Conservation (phyloP, 2,113 vertebrate genomes). For the Oncorhynchus gorbuscha region DNA sequence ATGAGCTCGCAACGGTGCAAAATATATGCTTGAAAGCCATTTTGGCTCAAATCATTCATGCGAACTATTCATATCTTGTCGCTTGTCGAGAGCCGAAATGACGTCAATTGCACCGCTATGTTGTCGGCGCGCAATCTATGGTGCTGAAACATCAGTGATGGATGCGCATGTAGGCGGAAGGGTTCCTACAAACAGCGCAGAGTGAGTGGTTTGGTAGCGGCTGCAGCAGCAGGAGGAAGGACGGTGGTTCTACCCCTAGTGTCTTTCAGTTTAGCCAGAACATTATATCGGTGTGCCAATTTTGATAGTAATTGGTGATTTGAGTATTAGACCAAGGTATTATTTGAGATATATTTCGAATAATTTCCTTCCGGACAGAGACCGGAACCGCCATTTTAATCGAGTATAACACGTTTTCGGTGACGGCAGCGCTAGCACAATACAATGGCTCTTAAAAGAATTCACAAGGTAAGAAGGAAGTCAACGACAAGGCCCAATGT, state of each 20-base stretch:
- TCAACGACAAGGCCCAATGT: slow-evolving; percentile 67
- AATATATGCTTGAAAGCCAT: slow-evolving; percentile 43
- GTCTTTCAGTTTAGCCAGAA: slow-evolving; percentile 75
- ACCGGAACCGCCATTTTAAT: slow-evolving; percentile 74
- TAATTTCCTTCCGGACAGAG: slow-evolving; percentile 53
- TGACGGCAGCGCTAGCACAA: slow-evolving; percentile 80
- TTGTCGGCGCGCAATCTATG: slow-evolving; percentile 16
- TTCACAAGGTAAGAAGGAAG: slow-evolving; percentile 90
- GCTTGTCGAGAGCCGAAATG: slow-evolving; percentile 44
- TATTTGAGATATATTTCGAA: slow-evolving; percentile 51
- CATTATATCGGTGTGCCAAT: slow-evolving; percentile 45
- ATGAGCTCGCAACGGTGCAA: slow-evolving; percentile 27
- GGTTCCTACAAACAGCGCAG: background rate
- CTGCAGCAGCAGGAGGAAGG: slow-evolving; percentile 81
- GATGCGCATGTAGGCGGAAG: too few species aligned
- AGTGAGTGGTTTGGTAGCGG: slow-evolving; percentile 77
- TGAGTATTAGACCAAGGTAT: slow-evolving; percentile 43
- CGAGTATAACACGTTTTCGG: slow-evolving; percentile 73
- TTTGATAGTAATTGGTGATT: slow-evolving; percentile 38
- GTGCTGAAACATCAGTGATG: background rate
- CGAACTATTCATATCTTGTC: background rate
- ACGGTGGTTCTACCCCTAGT: slow-evolving; percentile 71
- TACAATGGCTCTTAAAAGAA: slow-evolving; percentile 92
- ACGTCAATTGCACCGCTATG: slow-evolving; percentile 45
- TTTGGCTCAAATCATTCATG: slow-evolving; percentile 43